Evolutionary conservation across 2,797 vertebrate genomes (phyloP).

Genomic region (Phataginus tricuspis): DNA sequence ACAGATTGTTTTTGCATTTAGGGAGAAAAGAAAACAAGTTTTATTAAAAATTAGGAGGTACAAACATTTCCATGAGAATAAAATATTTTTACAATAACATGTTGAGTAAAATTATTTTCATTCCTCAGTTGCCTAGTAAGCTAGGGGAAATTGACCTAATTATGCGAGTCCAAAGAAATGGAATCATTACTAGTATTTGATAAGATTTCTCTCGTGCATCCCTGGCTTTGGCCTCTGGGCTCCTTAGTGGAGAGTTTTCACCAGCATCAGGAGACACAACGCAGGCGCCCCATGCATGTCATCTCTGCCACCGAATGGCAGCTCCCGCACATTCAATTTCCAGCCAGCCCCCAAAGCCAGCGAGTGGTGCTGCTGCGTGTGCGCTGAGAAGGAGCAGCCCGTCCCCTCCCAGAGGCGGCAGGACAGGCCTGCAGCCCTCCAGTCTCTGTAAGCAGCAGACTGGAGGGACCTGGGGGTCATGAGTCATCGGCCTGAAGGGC

Average conservation of each 20-base stretch:
- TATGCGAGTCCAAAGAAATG: background rate
- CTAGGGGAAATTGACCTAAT: background rate
- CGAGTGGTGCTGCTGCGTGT: background rate
- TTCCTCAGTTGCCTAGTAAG: background rate
- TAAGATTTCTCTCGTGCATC: background rate
- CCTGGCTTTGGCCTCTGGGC: background rate
- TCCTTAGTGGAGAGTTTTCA: background rate
- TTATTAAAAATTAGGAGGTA: background rate
- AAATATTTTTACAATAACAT: background rate
- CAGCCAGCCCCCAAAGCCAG: background rate
- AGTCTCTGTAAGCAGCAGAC: background rate
- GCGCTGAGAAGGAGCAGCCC: background rate
- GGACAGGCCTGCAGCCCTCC: too few species aligned
- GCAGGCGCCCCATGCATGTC: accelerated
- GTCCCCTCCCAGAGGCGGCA: background rate
- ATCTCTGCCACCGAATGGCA: background rate
- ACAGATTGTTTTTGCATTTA: background rate
- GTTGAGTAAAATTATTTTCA: background rate
- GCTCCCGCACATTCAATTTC: background rate
- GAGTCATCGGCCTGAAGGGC: background rate
- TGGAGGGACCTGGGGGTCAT: background rate
- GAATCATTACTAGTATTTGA: too few species aligned
- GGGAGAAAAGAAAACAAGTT: background rate
- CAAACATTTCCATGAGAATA: background rate
- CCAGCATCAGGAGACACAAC: background rate